Base-by-base conservation (phyloP, 2,113 vertebrate species). In the Motacilla alba region DNA sequence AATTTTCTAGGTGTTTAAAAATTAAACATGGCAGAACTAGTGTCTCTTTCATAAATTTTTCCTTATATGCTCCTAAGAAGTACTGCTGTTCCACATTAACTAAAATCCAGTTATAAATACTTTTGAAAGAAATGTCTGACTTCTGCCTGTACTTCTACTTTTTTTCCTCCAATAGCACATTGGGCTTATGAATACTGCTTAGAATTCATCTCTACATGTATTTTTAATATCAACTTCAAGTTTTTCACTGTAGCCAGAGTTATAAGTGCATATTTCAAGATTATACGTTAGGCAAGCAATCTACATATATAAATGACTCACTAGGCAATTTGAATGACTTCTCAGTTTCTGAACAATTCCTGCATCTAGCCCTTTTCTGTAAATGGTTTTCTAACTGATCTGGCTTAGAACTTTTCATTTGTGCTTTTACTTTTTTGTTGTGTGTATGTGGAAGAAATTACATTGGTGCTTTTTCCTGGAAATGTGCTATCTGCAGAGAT, bases 1-100 rank as follows among this genome's bases (percentile, higher is more conserved):
- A 58, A 83, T 82, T 88, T 90, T 87, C 35, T 68, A 72, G 23
- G 7, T 88, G 10, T 92, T 83, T 90, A 93, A 94, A 87, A 90
- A 76, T 56, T 88, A 43, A 85, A 69, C 10, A 37, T 41, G 37
- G 22, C 19, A 80, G n/a, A 35, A 37, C 30, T 69, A 58, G 19
- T 60, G 22, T 47, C 41, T 90, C n/a, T 43, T 44, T 68, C 31
- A 58, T 52, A 74, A 37, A 53, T 64, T 56, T 87, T 41, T 56
- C 26, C 31, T 44, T 89, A 10, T n/a, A 6, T 24, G 17, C 15
- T 81, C 30, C 35, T 55, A 70, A 74, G 41, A 85, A 87, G 33
- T 47, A 31, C 18, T 87, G 37, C 35, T 19, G 15, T 64, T 91
- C 28, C 28, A 72, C 1, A 1, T 47, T 87, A 87, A 87, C 82